phyloP scores from a whole-genome alignment of 2,797 vertebrate species.

The Leucoraja ocellata region DNA sequence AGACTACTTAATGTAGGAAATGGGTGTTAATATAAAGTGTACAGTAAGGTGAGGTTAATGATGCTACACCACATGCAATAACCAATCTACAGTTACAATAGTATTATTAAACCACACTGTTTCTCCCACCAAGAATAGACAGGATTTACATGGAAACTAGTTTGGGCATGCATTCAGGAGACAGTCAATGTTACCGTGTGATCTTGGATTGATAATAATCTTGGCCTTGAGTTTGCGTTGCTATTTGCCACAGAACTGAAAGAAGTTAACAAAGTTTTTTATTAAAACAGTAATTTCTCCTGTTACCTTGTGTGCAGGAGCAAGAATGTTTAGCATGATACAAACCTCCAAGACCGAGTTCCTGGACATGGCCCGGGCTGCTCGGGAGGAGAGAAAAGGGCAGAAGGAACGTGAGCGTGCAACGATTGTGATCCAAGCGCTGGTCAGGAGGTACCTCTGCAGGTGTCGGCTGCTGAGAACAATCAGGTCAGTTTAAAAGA shows the following conservation, averaged over 20 bases:
- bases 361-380: constrained; percentile 88
- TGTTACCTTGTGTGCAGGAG: neutral
- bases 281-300: neutral
- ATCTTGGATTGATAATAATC: neutral
- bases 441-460: constrained; percentile 77
- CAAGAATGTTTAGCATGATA: constrained; percentile 78
- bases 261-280: neutral
- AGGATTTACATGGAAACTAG: neutral
- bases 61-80: no score
- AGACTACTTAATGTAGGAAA: no score
- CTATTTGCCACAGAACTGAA: neutral
- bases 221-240: neutral
- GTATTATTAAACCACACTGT: no score
- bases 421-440: constrained; percentile 71
- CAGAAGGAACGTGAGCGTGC: constrained; percentile 81
- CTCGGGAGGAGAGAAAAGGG: constrained; percentile 84
- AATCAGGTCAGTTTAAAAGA: constrained; percentile 63
- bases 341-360: constrained; percentile 86
- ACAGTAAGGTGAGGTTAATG: no score
- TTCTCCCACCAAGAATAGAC: no score
- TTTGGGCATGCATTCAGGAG: neutral
- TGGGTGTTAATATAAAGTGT: no score
- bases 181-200: neutral
- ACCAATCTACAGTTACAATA: no score
- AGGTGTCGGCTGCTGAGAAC: constrained; percentile 72